Evolutionary conservation across 2,113 vertebrate species (phyloP), one percentile per base, ranked within the genome.

Genomic region (Xyliphius kryptos): DNA sequence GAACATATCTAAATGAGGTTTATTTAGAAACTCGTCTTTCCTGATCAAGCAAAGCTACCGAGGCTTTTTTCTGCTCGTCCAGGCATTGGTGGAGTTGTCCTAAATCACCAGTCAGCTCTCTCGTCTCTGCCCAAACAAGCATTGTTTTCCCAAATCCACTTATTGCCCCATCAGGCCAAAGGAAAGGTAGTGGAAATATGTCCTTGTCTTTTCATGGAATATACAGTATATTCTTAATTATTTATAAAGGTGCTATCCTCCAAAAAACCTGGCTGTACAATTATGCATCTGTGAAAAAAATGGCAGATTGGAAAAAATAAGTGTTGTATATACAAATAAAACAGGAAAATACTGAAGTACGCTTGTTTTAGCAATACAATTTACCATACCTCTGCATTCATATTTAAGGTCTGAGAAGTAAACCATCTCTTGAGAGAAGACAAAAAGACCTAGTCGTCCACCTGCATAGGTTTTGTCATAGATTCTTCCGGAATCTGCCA

Each of bases 331-430:
- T n/a, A n/a, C n/a, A n/a, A n/a, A n/a, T n/a, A n/a, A n/a, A 12
- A 17, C 3, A 14, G 40, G 17, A 37, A 5, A 32, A 10, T 44
- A 16, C 8, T 3, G 26, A 21, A 9, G n/a, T n/a, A 2, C n/a
- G 22, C 44, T 26, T 40, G 10, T 22, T 1, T 19, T 13, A 7
- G 47, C 60, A 56, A 21, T 0, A 2, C 10, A 15, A n/a, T n/a
- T n/a, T n/a, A n/a, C n/a, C 9, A 82, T 88, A 99, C 96, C 96
- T 97, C 93, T 92, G 81, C 95, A 98, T 85, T 99, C 95, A 63
- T 99, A 99, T 88, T 97, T 98, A 81, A 99, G 89, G 84, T 98
- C 95, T 15, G 96, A 99, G 83, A 99, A 99, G 87, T 97, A 98
- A 66, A 95, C 95, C 95, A 98, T 97, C 88, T 98, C 96, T 88